These are phyloP conservation scores for Urophycis tenuis DNA, from an alignment of 2,797 vertebrate genomes.

Conservation along the genomic window DNA sequence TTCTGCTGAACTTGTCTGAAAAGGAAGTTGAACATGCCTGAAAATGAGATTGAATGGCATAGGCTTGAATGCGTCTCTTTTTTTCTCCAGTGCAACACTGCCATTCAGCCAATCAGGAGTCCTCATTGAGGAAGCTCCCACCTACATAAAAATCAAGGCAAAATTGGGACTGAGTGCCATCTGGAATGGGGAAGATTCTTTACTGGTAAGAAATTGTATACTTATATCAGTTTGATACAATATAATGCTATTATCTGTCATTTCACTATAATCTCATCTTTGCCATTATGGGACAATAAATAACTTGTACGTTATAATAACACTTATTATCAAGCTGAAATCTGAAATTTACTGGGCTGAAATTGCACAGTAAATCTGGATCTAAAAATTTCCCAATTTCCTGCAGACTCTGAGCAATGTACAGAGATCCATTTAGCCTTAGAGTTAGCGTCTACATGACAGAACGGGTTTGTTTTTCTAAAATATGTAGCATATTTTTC, in stretches of 20 bases:
- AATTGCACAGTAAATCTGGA: too few relatives aligned
- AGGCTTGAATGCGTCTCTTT: constrained; percentile 6
- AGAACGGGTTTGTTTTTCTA: neutral
- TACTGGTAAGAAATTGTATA: constrained; percentile 67
- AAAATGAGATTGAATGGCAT: neutral
- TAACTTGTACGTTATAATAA: too few relatives aligned
- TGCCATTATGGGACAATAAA: neutral
- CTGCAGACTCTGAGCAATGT: too few relatives aligned
- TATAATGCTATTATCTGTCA: neutral
- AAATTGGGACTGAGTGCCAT: constrained; percentile 71
- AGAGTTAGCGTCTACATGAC: neutral
- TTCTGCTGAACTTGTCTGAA: neutral
- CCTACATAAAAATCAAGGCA: constrained; percentile 70
- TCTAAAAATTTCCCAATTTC: too few relatives aligned
- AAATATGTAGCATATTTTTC: neutral
- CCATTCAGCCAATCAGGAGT: constrained; percentile 75
- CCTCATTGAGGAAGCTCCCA: constrained; percentile 63
- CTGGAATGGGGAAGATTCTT: constrained; percentile 76
- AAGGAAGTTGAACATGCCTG: neutral
- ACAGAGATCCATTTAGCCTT: too few relatives aligned
- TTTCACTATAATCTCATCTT: too few relatives aligned
- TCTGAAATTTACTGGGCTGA: too few relatives aligned
- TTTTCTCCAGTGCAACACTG: constrained; percentile 62
- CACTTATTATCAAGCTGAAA: too few relatives aligned
- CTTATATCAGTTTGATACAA: neutral